Evolutionary conservation across 2,888 invertebrate genomes (phyloP).

Genomic region (Dione vanillae): DNA sequence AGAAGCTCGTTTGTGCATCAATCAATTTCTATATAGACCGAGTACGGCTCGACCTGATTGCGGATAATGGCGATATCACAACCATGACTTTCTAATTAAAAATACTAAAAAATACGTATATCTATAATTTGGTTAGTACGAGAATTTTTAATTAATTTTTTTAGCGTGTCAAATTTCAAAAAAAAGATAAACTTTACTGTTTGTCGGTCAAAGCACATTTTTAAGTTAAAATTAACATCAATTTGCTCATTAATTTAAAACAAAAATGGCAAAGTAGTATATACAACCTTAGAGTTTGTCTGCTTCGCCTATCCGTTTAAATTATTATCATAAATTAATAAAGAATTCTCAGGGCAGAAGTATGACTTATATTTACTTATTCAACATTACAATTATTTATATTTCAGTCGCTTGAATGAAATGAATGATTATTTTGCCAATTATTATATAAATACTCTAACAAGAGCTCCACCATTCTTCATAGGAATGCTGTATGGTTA

Average conservation of each 20-base stretch:
- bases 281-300: no score
- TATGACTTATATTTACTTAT: no score
- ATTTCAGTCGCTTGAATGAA: constrained; percentile 41
- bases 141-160: no score
- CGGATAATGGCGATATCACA: background rate
- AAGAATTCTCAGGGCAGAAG: no score
- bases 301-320: no score
- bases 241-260: no score
- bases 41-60: background rate
- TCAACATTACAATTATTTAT: background rate
- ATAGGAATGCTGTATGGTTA: constrained; percentile 62
- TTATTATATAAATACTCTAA: constrained; percentile 63
- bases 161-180: no score
- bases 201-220: no score
- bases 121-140: background rate
- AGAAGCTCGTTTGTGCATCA: background rate
- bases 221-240: no score
- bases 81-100: background rate
- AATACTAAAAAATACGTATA: background rate
- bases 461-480: constrained; percentile 60
- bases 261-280: no score
- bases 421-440: constrained; percentile 47
- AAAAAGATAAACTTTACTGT: no score
- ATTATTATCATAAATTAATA: constrained; percentile 1
- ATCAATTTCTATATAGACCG: background rate